Evolutionary conservation across 2,113 vertebrate genomes (phyloP).

Genomic region (Bubo scandiacus): DNA sequence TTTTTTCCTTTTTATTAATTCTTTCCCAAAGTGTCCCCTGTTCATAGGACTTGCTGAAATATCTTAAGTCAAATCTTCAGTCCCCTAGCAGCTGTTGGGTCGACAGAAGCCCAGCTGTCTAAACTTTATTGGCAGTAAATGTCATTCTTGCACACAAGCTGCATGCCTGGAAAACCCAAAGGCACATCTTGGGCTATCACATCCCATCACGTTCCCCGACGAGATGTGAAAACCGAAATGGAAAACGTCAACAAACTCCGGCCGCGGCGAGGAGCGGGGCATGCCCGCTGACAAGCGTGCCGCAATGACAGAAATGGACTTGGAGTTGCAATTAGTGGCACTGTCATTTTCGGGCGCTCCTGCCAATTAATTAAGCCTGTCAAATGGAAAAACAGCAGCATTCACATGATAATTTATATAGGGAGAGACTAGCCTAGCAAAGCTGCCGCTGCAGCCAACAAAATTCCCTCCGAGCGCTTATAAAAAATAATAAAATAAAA

Average conservation of each 20-base stretch:
- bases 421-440: conserved; percentile 74
- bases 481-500: not conserved
- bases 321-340: conserved; percentile 87
- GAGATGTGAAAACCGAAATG: conserved; percentile 61
- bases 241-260: conserved; percentile 51
- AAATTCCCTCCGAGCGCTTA: conserved; percentile 64
- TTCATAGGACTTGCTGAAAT: not conserved
- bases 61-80: not conserved
- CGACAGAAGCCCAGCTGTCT: conserved; percentile 35
- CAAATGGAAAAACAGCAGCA: conserved; percentile 79
- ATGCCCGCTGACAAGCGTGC: conserved; percentile 69
- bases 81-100: conserved; percentile 63
- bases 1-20: not conserved
- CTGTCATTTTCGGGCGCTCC: conserved; percentile 85
- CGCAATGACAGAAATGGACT: conserved; percentile 81
- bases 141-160: conserved; percentile 26
- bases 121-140: conserved; percentile 68
- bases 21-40: not conserved
- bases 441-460: conserved; percentile 41
- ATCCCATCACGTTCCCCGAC: conserved; percentile 34
- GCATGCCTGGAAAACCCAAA: conserved; percentile 13
- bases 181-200: conserved; percentile 46
- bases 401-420: conserved; percentile 87
- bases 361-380: conserved; percentile 90
- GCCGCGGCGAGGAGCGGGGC: conserved; percentile 50